These are phyloP conservation scores for Leptobrachium ailaonicum DNA, from an alignment of 2,113 vertebrate genomes.

Conservation along the genomic window DNA sequence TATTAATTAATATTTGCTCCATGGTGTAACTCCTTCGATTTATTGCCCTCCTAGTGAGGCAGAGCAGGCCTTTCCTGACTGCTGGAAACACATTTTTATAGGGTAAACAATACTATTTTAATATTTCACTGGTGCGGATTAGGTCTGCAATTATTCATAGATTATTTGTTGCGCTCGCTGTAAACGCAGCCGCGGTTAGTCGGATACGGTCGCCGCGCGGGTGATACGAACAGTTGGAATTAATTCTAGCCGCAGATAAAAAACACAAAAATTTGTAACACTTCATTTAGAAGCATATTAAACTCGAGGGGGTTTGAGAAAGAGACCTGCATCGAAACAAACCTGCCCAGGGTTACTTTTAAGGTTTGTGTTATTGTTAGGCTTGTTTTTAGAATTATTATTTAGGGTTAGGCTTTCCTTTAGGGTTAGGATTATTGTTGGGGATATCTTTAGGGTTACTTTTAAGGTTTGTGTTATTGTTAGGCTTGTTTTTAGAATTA, in stretches of 20 bases:
- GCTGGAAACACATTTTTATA: constrained; percentile 2
- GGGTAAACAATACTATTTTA: constrained; percentile 13
- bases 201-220: constrained; percentile 49
- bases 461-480: too few species aligned
- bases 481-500: too few species aligned
- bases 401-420: too few species aligned
- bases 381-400: too few species aligned
- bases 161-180: background rate
- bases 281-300: constrained; percentile 72
- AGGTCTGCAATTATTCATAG: background rate
- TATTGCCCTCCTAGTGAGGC: background rate
- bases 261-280: constrained; percentile 62
- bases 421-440: too few species aligned
- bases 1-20: background rate
- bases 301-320: constrained; percentile 59
- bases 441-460: too few species aligned
- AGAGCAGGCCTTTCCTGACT: background rate
- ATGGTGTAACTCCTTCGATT: background rate
- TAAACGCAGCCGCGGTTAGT: constrained; percentile 3
- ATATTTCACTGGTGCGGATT: background rate
- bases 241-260: constrained; percentile 68
- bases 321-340: constrained; percentile 62
- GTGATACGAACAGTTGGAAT: constrained; percentile 63
- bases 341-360: constrained; percentile 51
- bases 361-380: too few species aligned